Percentiles rank a stretch among this genome's conserved stretches.
Conservation (phyloP, 2,888 invertebrate species). For the Hirtodrosophila confusa region DNA sequence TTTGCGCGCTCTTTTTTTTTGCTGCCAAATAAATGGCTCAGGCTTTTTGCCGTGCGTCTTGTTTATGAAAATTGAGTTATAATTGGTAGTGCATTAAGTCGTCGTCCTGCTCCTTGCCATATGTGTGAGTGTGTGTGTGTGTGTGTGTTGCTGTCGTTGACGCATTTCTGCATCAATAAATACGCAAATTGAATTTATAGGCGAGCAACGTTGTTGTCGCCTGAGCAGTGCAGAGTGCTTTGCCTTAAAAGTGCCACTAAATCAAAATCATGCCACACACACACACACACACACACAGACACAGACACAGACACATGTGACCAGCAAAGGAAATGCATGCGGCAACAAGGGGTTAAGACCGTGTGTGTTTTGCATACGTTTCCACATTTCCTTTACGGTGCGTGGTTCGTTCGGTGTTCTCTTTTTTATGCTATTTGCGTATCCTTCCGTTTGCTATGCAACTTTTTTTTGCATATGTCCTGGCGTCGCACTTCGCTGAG, state of each 20-base stretch:
- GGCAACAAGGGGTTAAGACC: slow-evolving; percentile 71
- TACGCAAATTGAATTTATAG: slow-evolving; percentile 80
- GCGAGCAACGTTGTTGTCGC: slow-evolving; percentile 25
- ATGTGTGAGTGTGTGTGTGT: slow-evolving; percentile 26
- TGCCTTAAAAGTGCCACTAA: slow-evolving; percentile 77
- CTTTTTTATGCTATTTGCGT: slow-evolving; percentile 64
- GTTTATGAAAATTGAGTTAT: slow-evolving; percentile 83
- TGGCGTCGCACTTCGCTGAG: slow-evolving; percentile 57
- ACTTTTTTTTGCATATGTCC: slow-evolving; percentile 54
- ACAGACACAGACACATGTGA: slow-evolving; percentile 13
- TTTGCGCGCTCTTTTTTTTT: slow-evolving; percentile 34
- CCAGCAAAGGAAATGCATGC: slow-evolving; percentile 52
- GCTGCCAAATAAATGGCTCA: slow-evolving; percentile 33
- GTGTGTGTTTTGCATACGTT: slow-evolving; percentile 80
- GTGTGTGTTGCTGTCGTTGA: slow-evolving; percentile 53
- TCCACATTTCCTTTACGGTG: slow-evolving; percentile 51
- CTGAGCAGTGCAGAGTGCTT: slow-evolving; percentile 50
- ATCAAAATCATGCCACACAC: slow-evolving; percentile 61
- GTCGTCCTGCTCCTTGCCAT: slow-evolving; percentile 32
- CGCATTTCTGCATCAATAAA: slow-evolving; percentile 79
- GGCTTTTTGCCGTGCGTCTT: slow-evolving; percentile 51
- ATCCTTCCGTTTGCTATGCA: slow-evolving; percentile 72
- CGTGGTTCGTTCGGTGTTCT: slow-evolving; percentile 15
- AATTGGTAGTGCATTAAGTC: slow-evolving; percentile 81
- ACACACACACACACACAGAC: slow-evolving; percentile 25